phyloP scores from a whole-genome alignment of 1,140 invertebrate genomes.

The Sesamia nonagrioides region DNA sequence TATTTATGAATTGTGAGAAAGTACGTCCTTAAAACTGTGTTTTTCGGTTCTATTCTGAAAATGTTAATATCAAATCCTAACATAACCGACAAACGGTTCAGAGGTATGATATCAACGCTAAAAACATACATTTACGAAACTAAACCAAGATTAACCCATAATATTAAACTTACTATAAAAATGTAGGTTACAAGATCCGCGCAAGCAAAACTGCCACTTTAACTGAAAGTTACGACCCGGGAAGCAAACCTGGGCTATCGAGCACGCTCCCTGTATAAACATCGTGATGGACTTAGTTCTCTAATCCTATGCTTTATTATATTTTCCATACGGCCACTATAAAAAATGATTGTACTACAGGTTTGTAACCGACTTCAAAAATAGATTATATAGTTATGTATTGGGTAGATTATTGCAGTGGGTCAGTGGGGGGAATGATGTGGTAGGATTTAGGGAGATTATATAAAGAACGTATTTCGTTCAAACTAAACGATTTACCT shows the following conservation, averaged over 20 bases:
- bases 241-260: conserved; percentile 69
- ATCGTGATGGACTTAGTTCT: conserved; percentile 25
- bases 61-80: too few species aligned
- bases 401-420: conserved; percentile 1
- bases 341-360: conserved; percentile 35
- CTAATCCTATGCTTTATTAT: conserved; percentile 49
- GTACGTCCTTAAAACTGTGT: too few species aligned
- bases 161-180: conserved; percentile 52
- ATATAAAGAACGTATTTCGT: conserved; percentile 1
- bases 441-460: not conserved
- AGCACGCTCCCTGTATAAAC: conserved; percentile 69
- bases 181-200: conserved; percentile 70
- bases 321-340: conserved; percentile 31
- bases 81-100: too few species aligned
- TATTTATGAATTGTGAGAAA: too few species aligned
- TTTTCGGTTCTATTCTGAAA: too few species aligned
- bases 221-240: conserved; percentile 72
- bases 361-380: conserved; percentile 16
- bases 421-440: conserved; percentile 15
- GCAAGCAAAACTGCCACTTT: conserved; percentile 67
- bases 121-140: conserved; percentile 16
- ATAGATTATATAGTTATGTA: conserved; percentile 38
- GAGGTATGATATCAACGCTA: not conserved
- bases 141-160: conserved; percentile 41
- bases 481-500: conserved; percentile 22